Evolutionary conservation across 2,888 invertebrate genomes (phyloP).

Genomic region (Ceratothoa steindachneri): DNA sequence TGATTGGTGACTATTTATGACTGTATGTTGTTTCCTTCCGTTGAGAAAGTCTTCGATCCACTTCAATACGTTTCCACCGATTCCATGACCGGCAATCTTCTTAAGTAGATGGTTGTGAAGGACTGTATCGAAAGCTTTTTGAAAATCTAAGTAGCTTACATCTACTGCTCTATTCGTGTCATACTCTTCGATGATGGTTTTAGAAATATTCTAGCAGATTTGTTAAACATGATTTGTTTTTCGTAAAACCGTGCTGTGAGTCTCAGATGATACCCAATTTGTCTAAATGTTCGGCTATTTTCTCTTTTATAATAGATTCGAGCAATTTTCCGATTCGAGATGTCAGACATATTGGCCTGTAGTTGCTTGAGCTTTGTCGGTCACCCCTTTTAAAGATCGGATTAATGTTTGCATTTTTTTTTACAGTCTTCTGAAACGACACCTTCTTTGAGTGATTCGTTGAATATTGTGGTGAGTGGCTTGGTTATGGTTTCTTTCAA

Average conservation of each 20-base stretch:
- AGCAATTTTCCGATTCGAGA: background rate
- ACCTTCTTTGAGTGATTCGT: too few species aligned
- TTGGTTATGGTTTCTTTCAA: too few species aligned
- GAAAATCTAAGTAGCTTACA: background rate
- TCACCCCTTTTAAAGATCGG: too few species aligned
- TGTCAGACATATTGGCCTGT: background rate
- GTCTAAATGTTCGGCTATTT: background rate
- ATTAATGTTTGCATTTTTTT: too few species aligned
- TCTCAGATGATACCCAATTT: background rate
- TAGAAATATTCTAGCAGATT: background rate
- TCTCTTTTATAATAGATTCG: background rate
- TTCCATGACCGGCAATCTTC: background rate
- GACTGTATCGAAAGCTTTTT: background rate
- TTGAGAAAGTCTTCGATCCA: background rate
- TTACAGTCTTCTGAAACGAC: too few species aligned
- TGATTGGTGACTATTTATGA: background rate
- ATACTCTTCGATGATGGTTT: background rate
- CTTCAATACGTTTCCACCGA: background rate
- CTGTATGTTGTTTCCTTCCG: background rate
- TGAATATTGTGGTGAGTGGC: too few species aligned
- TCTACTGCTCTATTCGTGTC: background rate
- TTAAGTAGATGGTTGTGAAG: background rate
- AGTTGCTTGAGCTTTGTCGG: too few species aligned
- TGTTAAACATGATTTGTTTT: background rate
- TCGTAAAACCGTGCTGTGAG: background rate